A percentile compares a stretch with the other conserved stretches of the same genome.
phyloP scores from a whole-genome alignment of 2,888 invertebrate genomes.

The Troilus luridus region DNA sequence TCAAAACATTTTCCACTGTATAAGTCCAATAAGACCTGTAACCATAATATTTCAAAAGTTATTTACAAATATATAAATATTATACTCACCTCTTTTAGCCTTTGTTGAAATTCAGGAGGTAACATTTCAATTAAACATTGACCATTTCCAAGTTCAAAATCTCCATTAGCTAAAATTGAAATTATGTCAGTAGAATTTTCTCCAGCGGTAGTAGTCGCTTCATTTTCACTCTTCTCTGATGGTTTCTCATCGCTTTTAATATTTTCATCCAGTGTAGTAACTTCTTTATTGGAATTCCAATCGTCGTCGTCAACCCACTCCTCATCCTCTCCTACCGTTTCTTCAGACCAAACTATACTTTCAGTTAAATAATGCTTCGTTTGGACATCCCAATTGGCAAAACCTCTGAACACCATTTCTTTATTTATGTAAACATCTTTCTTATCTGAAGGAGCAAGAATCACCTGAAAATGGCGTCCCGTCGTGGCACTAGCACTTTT shows the following conservation, averaged over 20 bases:
- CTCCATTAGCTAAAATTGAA: not conserved
- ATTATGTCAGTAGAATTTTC: not conserved
- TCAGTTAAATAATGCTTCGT: constrained; percentile 42
- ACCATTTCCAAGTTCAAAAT: not conserved
- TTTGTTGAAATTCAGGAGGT: constrained; percentile 3
- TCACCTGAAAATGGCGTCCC: constrained; percentile 32
- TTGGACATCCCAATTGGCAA: constrained; percentile 49
- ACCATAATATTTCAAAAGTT: too few species aligned
- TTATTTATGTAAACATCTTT: constrained; percentile 25
- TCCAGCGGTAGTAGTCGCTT: not conserved
- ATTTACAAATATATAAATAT: not conserved
- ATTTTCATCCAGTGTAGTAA: not conserved
- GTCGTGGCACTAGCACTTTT: not conserved
- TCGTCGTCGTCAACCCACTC: not conserved
- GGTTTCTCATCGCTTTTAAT: not conserved
- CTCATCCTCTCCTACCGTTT: not conserved
- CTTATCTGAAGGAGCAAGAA: not conserved
- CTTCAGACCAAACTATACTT: not conserved
- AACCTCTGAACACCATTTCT: constrained; percentile 46
- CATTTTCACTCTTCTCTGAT: too few species aligned
- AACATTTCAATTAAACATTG: not conserved
- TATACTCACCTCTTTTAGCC: not conserved
- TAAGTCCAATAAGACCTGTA: not conserved
- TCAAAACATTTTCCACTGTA: not conserved
- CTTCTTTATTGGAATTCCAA: not conserved